Evolutionary conservation across 2,797 vertebrate species (phyloP).

Genomic region (Loris lydekkerianus): DNA sequence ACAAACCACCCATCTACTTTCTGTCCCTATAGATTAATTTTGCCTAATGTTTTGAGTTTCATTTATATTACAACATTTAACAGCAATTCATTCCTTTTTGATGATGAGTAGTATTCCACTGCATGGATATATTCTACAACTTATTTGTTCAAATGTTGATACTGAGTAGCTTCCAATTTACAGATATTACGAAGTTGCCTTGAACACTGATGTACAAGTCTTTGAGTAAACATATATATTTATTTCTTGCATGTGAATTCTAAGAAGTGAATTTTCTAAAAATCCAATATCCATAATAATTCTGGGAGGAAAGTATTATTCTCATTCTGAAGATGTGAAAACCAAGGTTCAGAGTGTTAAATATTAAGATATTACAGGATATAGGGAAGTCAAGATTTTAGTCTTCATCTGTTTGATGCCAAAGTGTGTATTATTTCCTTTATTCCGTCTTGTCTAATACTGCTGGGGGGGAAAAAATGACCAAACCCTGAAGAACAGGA

Average conservation of each 20-base stretch:
- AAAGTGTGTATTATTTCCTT: background rate
- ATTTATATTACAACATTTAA: background rate
- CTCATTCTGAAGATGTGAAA: background rate
- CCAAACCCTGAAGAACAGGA: background rate
- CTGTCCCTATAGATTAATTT: background rate
- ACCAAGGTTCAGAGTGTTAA: background rate
- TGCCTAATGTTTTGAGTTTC: background rate
- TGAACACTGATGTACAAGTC: background rate
- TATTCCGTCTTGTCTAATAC: background rate
- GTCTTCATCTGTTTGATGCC: background rate
- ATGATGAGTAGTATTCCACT: background rate
- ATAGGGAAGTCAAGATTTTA: background rate
- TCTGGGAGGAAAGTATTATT: background rate
- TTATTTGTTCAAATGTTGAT: background rate
- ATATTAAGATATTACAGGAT: background rate
- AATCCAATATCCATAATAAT: background rate
- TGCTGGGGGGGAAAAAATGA: background rate
- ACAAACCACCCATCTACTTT: background rate
- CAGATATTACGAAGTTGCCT: background rate
- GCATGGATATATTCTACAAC: background rate
- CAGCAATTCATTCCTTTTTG: background rate
- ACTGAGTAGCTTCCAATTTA: background rate
- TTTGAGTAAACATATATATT: background rate
- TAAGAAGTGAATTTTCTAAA: slow-evolving; percentile 4
- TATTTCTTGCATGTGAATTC: background rate